Evolutionary conservation across 2,888 invertebrate genomes (phyloP), one percentile per base, ranked within the genome.

Genomic region (Scaeva pyrastri): DNA sequence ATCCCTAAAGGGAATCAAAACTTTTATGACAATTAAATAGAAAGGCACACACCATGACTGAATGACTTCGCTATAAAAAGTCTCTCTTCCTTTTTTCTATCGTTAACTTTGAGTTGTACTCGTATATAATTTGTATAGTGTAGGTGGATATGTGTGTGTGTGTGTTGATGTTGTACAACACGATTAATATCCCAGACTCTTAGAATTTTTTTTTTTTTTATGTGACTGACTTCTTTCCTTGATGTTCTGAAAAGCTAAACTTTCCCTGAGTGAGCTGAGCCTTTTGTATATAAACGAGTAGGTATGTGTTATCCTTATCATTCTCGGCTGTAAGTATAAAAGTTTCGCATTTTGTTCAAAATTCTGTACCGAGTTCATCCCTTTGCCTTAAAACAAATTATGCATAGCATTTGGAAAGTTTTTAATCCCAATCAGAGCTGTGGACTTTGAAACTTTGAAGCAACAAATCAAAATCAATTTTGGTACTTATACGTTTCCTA

Each of bases 11-110:
- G 48, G 64, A 64, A 64, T 48, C 31, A 48, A 64, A 64, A 64
- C 64, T 64, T 64, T 64, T 64, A 64, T 64, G 48, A 64, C 64
- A 64, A 64, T 64, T 64, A 64, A 64, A 64, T 16, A 48, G 45
- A 64, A 64, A 64, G 45, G 45, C 45, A 64, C 45, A 64, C 43
- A 64, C 26, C 43, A 64, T 23, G 39, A 43, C 41, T 43, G 62
- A 64, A 23, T 62, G 41, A 41, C 62, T 64, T 26, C 64, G n/a
- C 21, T 41, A 39, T 5, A 58, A 58, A 52, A 14, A 26, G 14
- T n/a, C 23, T 26, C 0, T 12, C 21, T 14, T 14, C 14, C 19
- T 41, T 19, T 8, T 19, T 31, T 36, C 12, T 21, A 41, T 60
- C 11, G 23, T 14, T 60, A 60, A 60, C 60, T 21, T 8, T 58